Base-by-base conservation (phyloP, 1,140 invertebrate species). In the Drosophila sp. region DNA sequence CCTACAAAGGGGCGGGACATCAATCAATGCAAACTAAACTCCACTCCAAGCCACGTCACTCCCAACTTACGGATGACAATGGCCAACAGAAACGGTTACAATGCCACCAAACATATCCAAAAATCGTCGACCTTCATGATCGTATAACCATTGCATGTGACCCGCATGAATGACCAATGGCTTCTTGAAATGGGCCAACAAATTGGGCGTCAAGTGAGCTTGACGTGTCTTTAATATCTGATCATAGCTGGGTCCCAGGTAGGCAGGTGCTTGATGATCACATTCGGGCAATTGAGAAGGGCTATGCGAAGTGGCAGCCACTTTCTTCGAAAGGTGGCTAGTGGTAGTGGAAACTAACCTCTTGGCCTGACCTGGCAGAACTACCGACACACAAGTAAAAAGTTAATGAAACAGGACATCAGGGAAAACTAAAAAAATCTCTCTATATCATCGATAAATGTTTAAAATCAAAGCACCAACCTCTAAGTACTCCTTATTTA, bases 41-140 rank as follows among this genome's bases (percentile, higher is more conserved):
- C n/a, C 11, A 41, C 11, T 41, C 40, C 11, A 4, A 4, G 3
- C 11, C 3, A 0, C n/a, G 10, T 40, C 38, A n/a, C 2, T 40
- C n/a, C 8, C 7, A 10, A 50, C 96, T 96, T 94, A 98, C 97
- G 98, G 98, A 94, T 99, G 98, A 92, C 97, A 99, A 92, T 99
- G 98, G 25, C 98, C 98, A n/a, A 99, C 97, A 60, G 97, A 98
- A 30, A 99, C 96, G 0, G 98, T 99, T 2, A 98, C 98, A 76
- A 99, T 99, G 10, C 98, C 98, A 7, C 95, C 98, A 92, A 98
- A 98, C 93, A 99, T 95, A 92, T 99, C 98, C 29, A 99, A 93
- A 92, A 99, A 99, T 81, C 97, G 93, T 75, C 95, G 95, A 4
- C 97, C 97, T 57, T 95, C 93, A 63, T 97, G 94, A 91, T 99